A percentile compares a stretch with the other conserved stretches of the same genome.
These are phyloP conservation scores for Myioborus miniatus DNA, from an alignment of 2,797 vertebrate species.

Conservation along the genomic window DNA sequence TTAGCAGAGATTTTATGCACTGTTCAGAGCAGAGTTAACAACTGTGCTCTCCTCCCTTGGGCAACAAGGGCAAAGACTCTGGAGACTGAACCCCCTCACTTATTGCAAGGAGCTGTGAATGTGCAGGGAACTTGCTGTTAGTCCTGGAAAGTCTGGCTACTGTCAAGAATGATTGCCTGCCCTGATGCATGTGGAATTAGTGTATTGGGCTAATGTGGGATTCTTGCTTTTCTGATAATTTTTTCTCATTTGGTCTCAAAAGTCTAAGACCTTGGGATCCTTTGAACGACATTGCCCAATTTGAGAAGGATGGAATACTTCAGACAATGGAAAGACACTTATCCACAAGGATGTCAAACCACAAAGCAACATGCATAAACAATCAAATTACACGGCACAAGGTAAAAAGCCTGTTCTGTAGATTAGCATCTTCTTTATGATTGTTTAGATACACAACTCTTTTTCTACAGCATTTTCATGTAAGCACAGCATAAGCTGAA, in stretches of 20 bases:
- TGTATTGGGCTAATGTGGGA: background rate
- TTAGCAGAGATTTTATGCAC: background rate
- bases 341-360: conserved; percentile 73
- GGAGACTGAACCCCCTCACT: background rate
- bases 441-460: background rate
- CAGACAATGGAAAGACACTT: conserved; percentile 84
- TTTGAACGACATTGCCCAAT: conserved; percentile 85
- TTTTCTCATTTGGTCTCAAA: conserved; percentile 16
- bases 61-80: background rate
- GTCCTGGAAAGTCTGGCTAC: background rate
- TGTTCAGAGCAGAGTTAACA: background rate
- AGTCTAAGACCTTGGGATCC: conserved; percentile 90
- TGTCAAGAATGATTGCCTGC: background rate
- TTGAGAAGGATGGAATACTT: conserved; percentile 90
- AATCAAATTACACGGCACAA: conserved; percentile 81
- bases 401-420: conserved; percentile 70
- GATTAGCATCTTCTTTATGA: background rate
- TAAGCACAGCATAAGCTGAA: background rate
- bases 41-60: background rate
- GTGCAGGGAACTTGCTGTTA: background rate
- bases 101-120: background rate
- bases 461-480: background rate
- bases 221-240: background rate
- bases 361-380: conserved; percentile 73
- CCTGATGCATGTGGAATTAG: background rate